phyloP scores from a whole-genome alignment of 2,113 vertebrate genomes.

The Alosa alosa region DNA sequence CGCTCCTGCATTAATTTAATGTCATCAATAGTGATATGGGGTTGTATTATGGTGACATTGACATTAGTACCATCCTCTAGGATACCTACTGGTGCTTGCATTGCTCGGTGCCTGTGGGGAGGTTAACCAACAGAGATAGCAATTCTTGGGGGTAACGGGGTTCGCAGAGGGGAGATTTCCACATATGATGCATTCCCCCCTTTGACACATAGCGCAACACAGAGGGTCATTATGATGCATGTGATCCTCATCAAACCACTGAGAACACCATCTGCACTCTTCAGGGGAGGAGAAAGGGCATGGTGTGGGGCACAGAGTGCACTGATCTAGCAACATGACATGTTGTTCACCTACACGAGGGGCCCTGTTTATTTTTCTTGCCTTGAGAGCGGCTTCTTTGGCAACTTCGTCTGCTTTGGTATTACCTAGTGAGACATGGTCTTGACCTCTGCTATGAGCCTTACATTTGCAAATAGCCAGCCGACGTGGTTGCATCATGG shows the following conservation, averaged over 20 bases:
- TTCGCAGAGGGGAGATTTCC: background rate
- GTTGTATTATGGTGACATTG: no score
- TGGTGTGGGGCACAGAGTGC: background rate
- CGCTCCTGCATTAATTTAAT: background rate
- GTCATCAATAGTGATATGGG: no score
- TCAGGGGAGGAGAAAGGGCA: background rate
- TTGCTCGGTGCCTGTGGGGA: no score
- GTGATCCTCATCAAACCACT: background rate
- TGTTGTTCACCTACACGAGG: no score
- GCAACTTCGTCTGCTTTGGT: background rate
- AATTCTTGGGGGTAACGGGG: background rate
- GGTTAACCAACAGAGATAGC: no score
- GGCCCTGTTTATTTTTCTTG: background rate
- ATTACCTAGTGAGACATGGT: background rate
- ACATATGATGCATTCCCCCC: background rate
- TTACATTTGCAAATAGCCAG: background rate
- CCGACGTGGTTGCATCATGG: background rate
- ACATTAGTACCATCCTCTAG: no score
- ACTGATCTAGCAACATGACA: no score
- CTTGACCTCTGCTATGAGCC: background rate
- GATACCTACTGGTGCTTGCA: no score
- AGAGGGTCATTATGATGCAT: background rate
- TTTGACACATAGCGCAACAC: background rate
- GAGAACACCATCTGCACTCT: background rate
- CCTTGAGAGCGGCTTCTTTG: background rate